These are phyloP conservation scores for Lycaon pictus DNA, from an alignment of 2,113 vertebrate genomes.

Conservation along the genomic window DNA sequence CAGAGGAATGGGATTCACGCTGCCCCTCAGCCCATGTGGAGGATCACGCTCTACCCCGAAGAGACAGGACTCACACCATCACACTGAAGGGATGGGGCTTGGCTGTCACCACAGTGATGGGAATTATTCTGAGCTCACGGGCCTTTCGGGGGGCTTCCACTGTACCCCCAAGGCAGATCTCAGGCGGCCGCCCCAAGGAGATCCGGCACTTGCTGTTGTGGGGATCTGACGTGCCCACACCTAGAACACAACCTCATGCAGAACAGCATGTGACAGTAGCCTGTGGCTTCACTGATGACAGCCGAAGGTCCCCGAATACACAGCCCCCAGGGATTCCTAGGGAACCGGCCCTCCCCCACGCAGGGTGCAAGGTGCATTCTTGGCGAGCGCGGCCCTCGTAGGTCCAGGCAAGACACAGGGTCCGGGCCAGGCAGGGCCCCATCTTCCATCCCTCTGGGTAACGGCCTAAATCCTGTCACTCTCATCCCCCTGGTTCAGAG, in stretches of 20 bases:
- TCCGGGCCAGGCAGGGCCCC: not conserved
- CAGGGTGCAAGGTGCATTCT: not conserved
- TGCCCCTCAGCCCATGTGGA: fast-evolving
- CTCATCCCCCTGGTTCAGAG: not conserved
- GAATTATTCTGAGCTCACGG: not conserved
- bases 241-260: not conserved
- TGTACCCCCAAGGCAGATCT: not conserved
- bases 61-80: not conserved
- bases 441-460: not conserved
- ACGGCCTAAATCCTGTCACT: no score
- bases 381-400: not conserved
- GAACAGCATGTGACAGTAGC: fast-evolving
- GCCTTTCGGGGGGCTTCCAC: not conserved
- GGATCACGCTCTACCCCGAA: not conserved
- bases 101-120: not conserved
- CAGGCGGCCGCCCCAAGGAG: fast-evolving
- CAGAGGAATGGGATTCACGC: not conserved
- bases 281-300: not conserved
- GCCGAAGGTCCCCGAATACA: not conserved
- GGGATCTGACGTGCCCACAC: not conserved
- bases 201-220: fast-evolving
- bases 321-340: not conserved
- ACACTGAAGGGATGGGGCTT: fast-evolving
- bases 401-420: not conserved
- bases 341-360: not conserved